These are phyloP conservation scores for Motacilla alba DNA, from an alignment of 2,113 vertebrate genomes.

Conservation along the genomic window DNA sequence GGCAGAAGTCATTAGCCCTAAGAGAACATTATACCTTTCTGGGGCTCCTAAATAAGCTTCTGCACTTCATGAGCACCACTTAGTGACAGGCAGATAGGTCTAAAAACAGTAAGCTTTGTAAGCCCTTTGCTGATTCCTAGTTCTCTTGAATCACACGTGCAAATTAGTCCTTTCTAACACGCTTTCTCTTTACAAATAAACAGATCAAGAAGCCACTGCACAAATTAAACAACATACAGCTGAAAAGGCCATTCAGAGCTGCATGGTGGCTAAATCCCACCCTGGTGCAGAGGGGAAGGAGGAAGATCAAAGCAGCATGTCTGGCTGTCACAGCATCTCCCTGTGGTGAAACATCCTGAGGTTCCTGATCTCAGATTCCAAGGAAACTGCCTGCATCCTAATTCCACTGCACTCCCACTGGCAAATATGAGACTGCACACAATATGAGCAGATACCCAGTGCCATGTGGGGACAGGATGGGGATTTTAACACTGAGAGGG, in stretches of 20 bases:
- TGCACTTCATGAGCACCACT: neutral
- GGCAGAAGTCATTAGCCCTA: neutral
- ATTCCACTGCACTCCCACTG: neutral
- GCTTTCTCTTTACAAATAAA: neutral
- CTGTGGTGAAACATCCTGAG: neutral
- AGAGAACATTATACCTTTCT: neutral
- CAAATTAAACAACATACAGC: neutral
- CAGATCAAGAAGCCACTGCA: neutral
- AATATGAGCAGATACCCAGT: accelerated
- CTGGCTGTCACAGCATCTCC: neutral
- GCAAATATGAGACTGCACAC: accelerated
- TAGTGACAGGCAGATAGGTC: neutral
- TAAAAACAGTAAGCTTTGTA: neutral
- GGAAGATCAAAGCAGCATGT: neutral
- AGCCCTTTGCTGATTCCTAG: neutral
- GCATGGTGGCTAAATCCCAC: neutral
- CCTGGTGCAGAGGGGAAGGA: neutral
- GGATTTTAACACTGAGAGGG: neutral
- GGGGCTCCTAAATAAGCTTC: neutral
- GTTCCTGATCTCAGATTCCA: neutral
- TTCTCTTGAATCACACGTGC: neutral
- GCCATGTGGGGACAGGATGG: accelerated
- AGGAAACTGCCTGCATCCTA: neutral
- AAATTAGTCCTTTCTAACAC: neutral
- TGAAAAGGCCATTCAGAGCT: neutral